Conservation (phyloP, 2,797 vertebrate species). For the Dipus sagitta region DNA sequence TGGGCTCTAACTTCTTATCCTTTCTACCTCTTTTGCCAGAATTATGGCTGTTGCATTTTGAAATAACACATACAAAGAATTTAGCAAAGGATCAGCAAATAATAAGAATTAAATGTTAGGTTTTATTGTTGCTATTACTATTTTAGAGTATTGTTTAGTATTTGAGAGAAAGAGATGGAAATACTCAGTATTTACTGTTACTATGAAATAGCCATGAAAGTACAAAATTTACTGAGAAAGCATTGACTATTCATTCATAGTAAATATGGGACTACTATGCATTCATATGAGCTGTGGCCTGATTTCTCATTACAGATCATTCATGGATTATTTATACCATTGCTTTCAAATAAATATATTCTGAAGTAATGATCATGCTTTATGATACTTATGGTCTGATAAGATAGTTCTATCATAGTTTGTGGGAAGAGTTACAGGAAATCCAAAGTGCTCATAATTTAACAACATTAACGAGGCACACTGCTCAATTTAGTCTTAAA, state of each 20-base stretch:
- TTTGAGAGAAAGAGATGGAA: constrained; percentile 64
- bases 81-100: constrained; percentile 34
- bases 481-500: constrained; percentile 10
- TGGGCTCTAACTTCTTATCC: constrained; percentile 39
- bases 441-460: constrained; percentile 35
- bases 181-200: constrained; percentile 30
- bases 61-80: constrained; percentile 67
- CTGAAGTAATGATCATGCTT: constrained; percentile 39
- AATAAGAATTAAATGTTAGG: constrained; percentile 46
- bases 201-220: background rate
- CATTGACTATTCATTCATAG: background rate
- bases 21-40: constrained; percentile 47
- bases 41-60: constrained; percentile 56
- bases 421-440: background rate
- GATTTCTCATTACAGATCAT: constrained; percentile 49
- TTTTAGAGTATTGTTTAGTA: constrained; percentile 48
- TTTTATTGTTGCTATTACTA: constrained; percentile 51
- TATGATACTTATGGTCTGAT: constrained; percentile 13
- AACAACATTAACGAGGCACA: constrained; percentile 13
- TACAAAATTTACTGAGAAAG: constrained; percentile 56
- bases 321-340: background rate
- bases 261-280: background rate
- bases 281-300: constrained; percentile 41
- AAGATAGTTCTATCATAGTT: constrained; percentile 8
- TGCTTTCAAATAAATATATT: constrained; percentile 59